Base-by-base conservation (phyloP, 2,113 vertebrate genomes). In the Cynocephalus volans region DNA sequence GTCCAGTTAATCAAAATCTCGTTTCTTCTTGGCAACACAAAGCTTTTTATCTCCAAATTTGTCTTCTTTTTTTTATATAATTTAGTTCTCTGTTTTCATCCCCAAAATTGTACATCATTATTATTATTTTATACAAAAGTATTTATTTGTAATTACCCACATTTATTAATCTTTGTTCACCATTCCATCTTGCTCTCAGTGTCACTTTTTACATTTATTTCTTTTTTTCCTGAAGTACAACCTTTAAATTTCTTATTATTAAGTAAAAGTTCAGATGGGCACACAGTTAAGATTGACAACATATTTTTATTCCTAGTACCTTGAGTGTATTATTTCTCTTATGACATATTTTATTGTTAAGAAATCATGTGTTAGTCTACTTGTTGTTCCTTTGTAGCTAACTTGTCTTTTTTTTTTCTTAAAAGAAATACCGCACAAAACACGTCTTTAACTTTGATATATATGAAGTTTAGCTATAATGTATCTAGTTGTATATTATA, bases 21-120 rank as follows among this genome's bases (percentile, higher is more conserved):
- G 58, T 91, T 64, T 80, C 54, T 80, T 54, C 33, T 69, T 28
- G 33, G 41, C 52, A 69, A 41, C 19, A 83, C 50, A 88, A 26
- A 88, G 31, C 15, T 90, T 84, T n/a, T 84, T n/a, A 24, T 65
- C 45, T 92, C 33, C 31, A 82, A 88, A 88, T 50, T 88, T 60
- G 13, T 9, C 69, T 88, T 91, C 65, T 18, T 80, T 28, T 80
- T 28, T 26, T 88, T 52, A 52, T 62, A 33, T 2, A 60, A 62
- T 69, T 67, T 69, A 69, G 36, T 67, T 52, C 33, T 88, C 45
- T 88, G 33, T 33, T 76, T 67, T 83, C 45, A 88, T 31, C 1
- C 17, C 26, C 26, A 5, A 33, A 60, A 60, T 41, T 82, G 9
- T 60, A 82, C 6, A 80, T 70, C 26, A 67, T 88, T 88, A 31